These are phyloP conservation scores for Petrocephalus microphthalmus DNA, from an alignment of 2,113 vertebrate species.

Conservation along the genomic window DNA sequence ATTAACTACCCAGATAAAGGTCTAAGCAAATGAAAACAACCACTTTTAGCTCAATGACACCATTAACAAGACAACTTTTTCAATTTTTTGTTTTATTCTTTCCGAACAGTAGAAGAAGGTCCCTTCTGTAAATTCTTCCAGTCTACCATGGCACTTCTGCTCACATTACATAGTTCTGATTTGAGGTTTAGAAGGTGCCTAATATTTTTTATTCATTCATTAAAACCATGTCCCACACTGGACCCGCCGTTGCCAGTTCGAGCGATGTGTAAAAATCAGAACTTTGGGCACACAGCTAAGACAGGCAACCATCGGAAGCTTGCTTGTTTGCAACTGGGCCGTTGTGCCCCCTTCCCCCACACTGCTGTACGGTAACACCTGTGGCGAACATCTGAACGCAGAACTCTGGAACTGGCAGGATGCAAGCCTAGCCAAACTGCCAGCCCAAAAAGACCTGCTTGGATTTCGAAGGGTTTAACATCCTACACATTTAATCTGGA, in stretches of 20 bases:
- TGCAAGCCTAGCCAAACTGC: not conserved
- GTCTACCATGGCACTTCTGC: not conserved
- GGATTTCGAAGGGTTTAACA: constrained; percentile 1
- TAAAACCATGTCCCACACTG: not conserved
- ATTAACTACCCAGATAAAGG: not conserved
- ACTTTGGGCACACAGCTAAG: not conserved
- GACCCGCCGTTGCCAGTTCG: not conserved
- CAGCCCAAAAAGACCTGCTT: not conserved
- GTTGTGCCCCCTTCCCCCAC: not conserved
- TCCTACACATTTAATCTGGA: not conserved
- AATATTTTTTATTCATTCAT: not conserved
- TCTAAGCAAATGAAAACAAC: not conserved
- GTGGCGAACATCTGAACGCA: not conserved
- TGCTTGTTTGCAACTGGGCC: not conserved
- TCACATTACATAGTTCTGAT: not conserved
- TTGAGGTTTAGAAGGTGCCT: not conserved
- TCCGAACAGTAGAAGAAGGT: too few relatives aligned
- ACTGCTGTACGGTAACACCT: not conserved
- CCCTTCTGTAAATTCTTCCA: not conserved
- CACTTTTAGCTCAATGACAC: not conserved
- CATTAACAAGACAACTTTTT: not conserved
- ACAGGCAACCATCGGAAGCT: not conserved
- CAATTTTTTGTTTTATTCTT: too few relatives aligned
- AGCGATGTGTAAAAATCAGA: not conserved
- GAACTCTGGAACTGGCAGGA: not conserved